Evolutionary conservation across 1,140 invertebrate genomes (phyloP).

Genomic region (Eubasilissa regina): DNA sequence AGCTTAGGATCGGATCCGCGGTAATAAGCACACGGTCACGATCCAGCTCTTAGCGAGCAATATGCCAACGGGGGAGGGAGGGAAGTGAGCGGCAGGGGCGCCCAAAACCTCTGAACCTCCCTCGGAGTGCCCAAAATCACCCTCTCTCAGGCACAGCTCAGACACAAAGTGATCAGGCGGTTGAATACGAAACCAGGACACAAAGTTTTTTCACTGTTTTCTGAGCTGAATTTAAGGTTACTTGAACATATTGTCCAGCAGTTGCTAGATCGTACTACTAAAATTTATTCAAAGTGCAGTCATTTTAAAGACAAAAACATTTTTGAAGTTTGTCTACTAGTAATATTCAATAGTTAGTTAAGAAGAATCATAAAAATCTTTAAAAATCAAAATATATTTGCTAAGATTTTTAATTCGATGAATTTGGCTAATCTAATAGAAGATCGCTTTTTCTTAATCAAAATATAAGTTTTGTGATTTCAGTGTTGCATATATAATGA

Average conservation of each 20-base stretch:
- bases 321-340: too few relatives aligned
- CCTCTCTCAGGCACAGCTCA: not conserved
- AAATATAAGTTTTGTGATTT: too few relatives aligned
- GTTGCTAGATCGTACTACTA: too few relatives aligned
- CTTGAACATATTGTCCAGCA: not conserved
- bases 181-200: not conserved
- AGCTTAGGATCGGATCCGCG: conserved; percentile 38
- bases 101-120: not conserved
- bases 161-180: not conserved
- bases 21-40: conserved; percentile 49
- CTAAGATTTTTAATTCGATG: too few relatives aligned
- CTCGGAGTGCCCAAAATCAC: not conserved
- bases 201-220: not conserved
- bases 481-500: too few relatives aligned
- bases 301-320: too few relatives aligned
- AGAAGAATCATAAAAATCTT: too few relatives aligned
- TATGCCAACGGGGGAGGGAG: not conserved
- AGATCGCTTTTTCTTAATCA: too few relatives aligned
- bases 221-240: not conserved
- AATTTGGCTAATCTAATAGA: too few relatives aligned
- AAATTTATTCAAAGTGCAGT: too few relatives aligned
- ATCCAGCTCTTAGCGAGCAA: conserved; percentile 34
- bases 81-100: not conserved
- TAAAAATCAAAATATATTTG: too few relatives aligned
- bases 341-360: too few relatives aligned